Evolutionary conservation across 2,888 invertebrate species (phyloP).

Genomic region (Melipona beecheii): DNA sequence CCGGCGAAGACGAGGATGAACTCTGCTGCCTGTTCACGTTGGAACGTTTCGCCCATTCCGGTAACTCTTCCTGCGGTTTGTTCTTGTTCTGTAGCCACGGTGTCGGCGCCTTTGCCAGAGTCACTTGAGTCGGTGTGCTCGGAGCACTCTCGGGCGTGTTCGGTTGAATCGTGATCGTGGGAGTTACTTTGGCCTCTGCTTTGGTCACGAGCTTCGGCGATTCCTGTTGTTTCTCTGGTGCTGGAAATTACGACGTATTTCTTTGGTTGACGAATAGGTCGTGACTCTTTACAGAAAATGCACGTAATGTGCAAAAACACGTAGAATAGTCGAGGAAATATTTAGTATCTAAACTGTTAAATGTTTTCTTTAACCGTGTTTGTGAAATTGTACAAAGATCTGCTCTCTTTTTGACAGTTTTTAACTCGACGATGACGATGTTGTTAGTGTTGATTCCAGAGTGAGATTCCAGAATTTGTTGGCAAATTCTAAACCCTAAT

Average conservation of each 20-base stretch:
- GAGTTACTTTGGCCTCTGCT: conserved; percentile 74
- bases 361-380: no score
- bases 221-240: conserved; percentile 65
- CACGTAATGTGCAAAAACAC: no score
- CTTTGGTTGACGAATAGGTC: no score
- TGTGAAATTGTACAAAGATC: no score
- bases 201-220: conserved; percentile 66
- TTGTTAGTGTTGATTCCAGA: no score
- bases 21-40: conserved; percentile 67
- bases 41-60: conserved; percentile 85
- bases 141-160: conserved; percentile 77
- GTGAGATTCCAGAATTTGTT: no score
- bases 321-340: no score
- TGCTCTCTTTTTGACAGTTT: no score
- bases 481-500: no score
- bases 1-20: conserved; percentile 57
- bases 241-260: neutral
- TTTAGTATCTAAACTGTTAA: no score
- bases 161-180: conserved; percentile 67
- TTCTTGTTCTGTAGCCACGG: conserved; percentile 85
- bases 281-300: no score
- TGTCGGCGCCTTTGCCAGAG: conserved; percentile 86
- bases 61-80: conserved; percentile 84
- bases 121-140: conserved; percentile 81
- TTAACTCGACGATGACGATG: no score